These are phyloP conservation scores for Limanda limanda DNA, from an alignment of 2,113 vertebrate genomes.

Conservation along the genomic window DNA sequence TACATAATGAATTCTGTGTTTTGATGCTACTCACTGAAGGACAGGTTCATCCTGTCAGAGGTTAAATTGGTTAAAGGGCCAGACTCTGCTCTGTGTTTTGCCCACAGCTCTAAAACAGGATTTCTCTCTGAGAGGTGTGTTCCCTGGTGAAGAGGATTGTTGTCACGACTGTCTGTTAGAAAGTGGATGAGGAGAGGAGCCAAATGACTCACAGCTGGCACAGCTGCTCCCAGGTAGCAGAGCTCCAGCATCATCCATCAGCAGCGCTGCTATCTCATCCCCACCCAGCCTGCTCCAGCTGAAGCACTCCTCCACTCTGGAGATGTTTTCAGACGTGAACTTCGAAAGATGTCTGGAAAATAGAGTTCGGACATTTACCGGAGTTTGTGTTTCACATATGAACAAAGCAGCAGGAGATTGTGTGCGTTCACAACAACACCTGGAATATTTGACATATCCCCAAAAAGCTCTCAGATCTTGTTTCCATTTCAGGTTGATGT, in stretches of 20 bases:
- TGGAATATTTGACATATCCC: too few species aligned
- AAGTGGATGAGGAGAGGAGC: slow-evolving; percentile 64
- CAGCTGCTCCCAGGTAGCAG: slow-evolving; percentile 63
- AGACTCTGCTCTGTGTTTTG: slow-evolving; percentile 5
- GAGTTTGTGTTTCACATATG: background rate
- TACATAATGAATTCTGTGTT: too few species aligned
- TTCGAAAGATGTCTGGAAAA: background rate
- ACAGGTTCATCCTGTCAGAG: too few species aligned
- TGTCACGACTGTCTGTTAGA: slow-evolving; percentile 61
- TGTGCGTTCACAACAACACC: too few species aligned
- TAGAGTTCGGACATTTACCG: background rate
- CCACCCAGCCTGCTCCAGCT: slow-evolving; percentile 4
- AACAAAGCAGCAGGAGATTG: too few species aligned
- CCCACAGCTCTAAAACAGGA: slow-evolving; percentile 21
- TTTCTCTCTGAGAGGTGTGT: slow-evolving; percentile 53
- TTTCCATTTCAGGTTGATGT: too few species aligned
- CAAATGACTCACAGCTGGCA: slow-evolving; percentile 65
- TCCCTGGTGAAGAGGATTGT: slow-evolving; percentile 57
- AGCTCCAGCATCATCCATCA: slow-evolving; percentile 59
- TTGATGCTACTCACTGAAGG: too few species aligned
- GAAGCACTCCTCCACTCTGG: too few species aligned
- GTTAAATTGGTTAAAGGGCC: background rate
- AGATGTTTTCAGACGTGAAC: too few species aligned
- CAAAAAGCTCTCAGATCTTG: too few species aligned
- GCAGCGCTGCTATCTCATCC: slow-evolving; percentile 29